Evolutionary conservation across 2,888 invertebrate species (phyloP).

Genomic region (Nomada lathburiana): DNA sequence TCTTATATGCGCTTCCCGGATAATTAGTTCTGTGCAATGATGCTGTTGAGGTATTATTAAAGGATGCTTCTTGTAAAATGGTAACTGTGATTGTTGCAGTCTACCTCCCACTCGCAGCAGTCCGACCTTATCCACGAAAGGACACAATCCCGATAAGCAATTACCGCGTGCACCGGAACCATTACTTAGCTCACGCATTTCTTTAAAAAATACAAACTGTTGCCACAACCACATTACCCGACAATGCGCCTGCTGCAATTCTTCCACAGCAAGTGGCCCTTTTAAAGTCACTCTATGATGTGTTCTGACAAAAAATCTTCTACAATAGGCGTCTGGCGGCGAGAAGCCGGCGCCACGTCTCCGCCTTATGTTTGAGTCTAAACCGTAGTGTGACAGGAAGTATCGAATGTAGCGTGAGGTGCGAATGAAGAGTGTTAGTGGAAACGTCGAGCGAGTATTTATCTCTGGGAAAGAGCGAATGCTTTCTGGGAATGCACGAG

Average conservation of each 20-base stretch:
- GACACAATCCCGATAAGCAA: background rate
- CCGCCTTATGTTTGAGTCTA: no score
- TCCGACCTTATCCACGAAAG: background rate
- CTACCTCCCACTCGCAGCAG: slow-evolving; percentile 2
- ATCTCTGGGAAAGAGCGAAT: no score
- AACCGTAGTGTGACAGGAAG: no score
- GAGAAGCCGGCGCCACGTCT: no score
- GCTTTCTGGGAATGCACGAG: no score
- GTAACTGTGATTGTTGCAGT: background rate
- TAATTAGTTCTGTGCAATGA: background rate
- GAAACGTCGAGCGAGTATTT: no score
- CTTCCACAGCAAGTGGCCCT: background rate
- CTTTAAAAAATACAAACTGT: background rate
- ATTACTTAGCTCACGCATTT: background rate
- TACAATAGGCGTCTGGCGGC: background rate
- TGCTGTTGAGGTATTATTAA: background rate
- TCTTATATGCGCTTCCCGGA: background rate
- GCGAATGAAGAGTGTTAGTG: no score
- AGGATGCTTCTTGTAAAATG: background rate
- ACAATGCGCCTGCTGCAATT: background rate
- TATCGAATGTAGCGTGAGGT: no score
- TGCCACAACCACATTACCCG: background rate
- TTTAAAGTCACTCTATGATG: background rate
- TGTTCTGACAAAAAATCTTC: background rate
- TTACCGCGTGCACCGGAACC: background rate